phyloP scores from a whole-genome alignment of 2,797 vertebrate species.

The Rhinophrynus dorsalis region DNA sequence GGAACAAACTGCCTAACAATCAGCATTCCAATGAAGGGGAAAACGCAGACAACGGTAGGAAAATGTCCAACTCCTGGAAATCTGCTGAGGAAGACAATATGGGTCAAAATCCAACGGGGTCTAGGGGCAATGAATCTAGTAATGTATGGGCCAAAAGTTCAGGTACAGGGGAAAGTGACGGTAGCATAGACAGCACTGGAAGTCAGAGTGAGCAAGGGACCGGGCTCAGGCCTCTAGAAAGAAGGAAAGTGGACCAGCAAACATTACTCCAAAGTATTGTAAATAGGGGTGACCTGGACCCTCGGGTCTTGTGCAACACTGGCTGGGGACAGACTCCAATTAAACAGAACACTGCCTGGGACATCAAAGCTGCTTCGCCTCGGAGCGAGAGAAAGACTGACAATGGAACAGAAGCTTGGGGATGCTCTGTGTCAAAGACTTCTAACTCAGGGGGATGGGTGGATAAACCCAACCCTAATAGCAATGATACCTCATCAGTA shows the following conservation, averaged over 20 bases:
- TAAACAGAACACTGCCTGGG: conserved; percentile 95
- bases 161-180: conserved; percentile 79
- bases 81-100: conserved; percentile 87
- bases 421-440: conserved; percentile 76
- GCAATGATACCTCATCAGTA: conserved; percentile 77
- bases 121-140: conserved; percentile 77
- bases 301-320: conserved; percentile 92
- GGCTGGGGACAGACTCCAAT: conserved; percentile 98
- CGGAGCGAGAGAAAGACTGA: conserved; percentile 80
- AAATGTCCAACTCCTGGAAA: conserved; percentile 92
- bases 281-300: conserved; percentile 83
- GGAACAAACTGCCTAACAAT: conserved; percentile 79
- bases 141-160: conserved; percentile 78
- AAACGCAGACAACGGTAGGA: conserved; percentile 69
- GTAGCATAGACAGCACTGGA: conserved; percentile 82
- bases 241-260: conserved; percentile 74
- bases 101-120: conserved; percentile 71
- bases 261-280: conserved; percentile 71
- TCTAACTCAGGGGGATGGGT: conserved; percentile 83
- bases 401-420: conserved; percentile 85
- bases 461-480: conserved; percentile 74
- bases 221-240: conserved; percentile 72
- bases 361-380: conserved; percentile 73
- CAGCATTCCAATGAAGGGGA: conserved; percentile 78
- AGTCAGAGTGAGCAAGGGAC: conserved; percentile 76